A percentile compares a stretch with the other conserved stretches of the same genome.
Evolutionary conservation across 2,113 vertebrate species (phyloP).

Genomic region (Climacteris rufus): DNA sequence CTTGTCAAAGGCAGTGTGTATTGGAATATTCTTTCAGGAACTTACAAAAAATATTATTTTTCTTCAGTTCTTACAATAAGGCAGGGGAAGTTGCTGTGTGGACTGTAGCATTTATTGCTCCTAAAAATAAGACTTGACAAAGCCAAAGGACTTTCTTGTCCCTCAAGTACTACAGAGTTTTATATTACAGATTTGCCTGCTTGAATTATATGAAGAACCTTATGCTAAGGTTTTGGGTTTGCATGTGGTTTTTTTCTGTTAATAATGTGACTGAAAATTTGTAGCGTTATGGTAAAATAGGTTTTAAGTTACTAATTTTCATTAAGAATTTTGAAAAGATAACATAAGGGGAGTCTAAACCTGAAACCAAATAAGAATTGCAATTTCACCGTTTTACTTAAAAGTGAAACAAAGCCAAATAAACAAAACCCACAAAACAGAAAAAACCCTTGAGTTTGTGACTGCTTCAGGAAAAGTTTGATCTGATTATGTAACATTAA

Average conservation of each 20-base stretch:
- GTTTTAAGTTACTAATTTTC: neutral
- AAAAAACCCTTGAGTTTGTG: neutral
- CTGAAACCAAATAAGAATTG: neutral
- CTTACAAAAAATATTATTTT: neutral
- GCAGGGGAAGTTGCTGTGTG: neutral
- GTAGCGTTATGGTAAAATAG: neutral
- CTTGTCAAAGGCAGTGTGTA: neutral
- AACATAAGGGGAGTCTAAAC: neutral
- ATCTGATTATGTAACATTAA: neutral
- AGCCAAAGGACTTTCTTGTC: neutral
- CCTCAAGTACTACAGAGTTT: neutral
- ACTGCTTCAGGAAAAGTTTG: neutral
- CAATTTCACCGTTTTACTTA: neutral
- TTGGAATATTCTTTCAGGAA: neutral
- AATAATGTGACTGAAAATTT: neutral
- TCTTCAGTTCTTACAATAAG: neutral
- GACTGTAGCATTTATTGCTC: neutral
- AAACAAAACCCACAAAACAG: neutral
- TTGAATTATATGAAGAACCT: neutral
- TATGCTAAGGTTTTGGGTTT: neutral
- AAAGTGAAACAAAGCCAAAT: neutral
- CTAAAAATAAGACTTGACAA: neutral
- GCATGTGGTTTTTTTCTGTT: neutral
- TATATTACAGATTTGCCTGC: accelerated
- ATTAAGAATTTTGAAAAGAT: neutral